Evolutionary conservation across 2,113 vertebrate genomes (phyloP).

Genomic region (Tragelaphus strepsiceros): DNA sequence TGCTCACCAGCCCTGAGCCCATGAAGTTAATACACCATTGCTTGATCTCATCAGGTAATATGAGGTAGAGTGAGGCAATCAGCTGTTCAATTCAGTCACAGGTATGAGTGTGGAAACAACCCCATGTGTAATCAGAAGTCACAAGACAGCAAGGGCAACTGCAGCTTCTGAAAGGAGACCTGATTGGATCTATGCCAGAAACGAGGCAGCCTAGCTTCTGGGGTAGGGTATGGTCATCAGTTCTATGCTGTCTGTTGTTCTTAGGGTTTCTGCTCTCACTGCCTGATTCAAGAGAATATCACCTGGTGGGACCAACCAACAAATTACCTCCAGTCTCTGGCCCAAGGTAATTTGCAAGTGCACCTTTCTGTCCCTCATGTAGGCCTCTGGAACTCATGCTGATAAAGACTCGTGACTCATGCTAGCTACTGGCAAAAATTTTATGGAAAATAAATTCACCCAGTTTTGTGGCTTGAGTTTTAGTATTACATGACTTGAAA

Average conservation of each 20-base stretch:
- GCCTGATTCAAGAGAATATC: slow-evolving; percentile 17
- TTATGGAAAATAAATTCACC: background rate
- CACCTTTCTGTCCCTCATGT: background rate
- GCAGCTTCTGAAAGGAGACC: slow-evolving; percentile 6
- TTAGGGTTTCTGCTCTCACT: background rate
- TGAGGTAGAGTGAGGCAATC: background rate
- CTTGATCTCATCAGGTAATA: slow-evolving; percentile 4
- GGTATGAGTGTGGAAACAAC: background rate
- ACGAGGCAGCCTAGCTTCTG: background rate
- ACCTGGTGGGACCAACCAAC: background rate
- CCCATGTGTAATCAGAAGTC: background rate
- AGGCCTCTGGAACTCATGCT: background rate
- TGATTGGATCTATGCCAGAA: background rate
- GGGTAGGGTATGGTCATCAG: background rate
- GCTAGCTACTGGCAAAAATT: background rate
- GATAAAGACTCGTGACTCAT: background rate
- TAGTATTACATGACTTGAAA: background rate
- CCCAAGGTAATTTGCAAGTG: background rate
- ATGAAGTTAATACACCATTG: background rate
- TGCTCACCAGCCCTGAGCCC: background rate
- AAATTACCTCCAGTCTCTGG: background rate
- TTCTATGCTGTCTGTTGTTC: background rate
- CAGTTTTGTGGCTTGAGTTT: background rate
- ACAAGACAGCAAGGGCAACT: background rate
- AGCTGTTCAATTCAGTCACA: background rate